phyloP scores from a whole-genome alignment of 30 jellyfish, hydroid and myxozoan species.

The Turritopsis rubra region DNA sequence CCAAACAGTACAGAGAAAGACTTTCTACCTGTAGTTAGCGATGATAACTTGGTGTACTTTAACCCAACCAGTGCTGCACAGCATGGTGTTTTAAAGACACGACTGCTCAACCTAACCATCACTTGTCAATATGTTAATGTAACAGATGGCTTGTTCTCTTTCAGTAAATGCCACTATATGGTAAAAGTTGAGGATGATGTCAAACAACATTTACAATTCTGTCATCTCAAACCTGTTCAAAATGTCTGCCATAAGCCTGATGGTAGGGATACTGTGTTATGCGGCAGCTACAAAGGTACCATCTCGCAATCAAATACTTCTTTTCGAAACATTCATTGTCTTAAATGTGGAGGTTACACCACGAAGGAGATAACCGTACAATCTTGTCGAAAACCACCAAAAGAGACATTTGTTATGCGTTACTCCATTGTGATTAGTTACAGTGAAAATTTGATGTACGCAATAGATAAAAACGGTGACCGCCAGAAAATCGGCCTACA shows the following conservation, averaged over 20 bases:
- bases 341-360: neutral
- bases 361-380: neutral
- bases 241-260: neutral
- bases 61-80: neutral
- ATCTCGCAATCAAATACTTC: neutral
- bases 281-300: neutral
- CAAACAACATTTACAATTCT: neutral
- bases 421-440: neutral
- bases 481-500: neutral
- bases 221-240: neutral
- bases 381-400: neutral
- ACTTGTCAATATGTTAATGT: neutral
- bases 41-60: neutral
- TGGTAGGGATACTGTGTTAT: neutral
- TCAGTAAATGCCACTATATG: neutral
- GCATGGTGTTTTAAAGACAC: neutral
- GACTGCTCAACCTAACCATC: neutral
- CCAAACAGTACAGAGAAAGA: neutral
- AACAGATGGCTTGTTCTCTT: neutral
- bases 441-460: neutral
- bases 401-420: neutral
- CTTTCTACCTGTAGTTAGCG: neutral
- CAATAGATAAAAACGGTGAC: neutral
- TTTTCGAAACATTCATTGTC: slow-evolving; percentile 1
- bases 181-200: neutral